Evolutionary conservation across 2,888 invertebrate species (phyloP).

Genomic region (Pyrgus malvae): DNA sequence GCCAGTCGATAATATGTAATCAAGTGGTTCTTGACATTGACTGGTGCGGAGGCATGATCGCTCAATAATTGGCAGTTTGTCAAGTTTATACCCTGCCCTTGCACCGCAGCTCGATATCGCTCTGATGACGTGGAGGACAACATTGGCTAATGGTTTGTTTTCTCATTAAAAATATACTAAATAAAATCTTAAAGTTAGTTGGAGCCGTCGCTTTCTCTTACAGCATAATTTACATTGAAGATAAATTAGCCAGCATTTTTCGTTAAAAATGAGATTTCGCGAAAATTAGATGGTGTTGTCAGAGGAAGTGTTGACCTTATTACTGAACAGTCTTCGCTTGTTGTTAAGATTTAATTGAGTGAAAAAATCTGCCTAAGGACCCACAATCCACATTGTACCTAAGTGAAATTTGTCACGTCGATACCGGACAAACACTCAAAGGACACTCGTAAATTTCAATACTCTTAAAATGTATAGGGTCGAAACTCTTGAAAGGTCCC

Average conservation of each 20-base stretch:
- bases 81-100: constrained; percentile 63
- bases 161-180: too few species aligned
- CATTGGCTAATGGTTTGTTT: too few species aligned
- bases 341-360: constrained; percentile 30
- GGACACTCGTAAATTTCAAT: constrained; percentile 65
- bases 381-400: constrained; percentile 37
- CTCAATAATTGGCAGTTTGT: constrained; percentile 70
- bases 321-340: background rate
- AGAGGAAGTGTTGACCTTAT: background rate
- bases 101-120: constrained; percentile 34
- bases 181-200: too few species aligned
- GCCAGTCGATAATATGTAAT: constrained; percentile 28
- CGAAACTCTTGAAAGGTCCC: constrained; percentile 58
- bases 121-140: constrained; percentile 1
- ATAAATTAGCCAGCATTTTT: too few species aligned
- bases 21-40: constrained; percentile 65
- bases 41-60: constrained; percentile 47
- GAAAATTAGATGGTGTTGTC: too few species aligned
- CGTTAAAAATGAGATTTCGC: background rate
- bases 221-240: too few species aligned
- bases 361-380: constrained; percentile 23
- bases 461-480: constrained; percentile 61
- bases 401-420: constrained; percentile 44
- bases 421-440: constrained; percentile 47
- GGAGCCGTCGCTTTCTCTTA: too few species aligned